phyloP scores from a whole-genome alignment of 2,888 invertebrate genomes.

The Lottia gigantea region DNA sequence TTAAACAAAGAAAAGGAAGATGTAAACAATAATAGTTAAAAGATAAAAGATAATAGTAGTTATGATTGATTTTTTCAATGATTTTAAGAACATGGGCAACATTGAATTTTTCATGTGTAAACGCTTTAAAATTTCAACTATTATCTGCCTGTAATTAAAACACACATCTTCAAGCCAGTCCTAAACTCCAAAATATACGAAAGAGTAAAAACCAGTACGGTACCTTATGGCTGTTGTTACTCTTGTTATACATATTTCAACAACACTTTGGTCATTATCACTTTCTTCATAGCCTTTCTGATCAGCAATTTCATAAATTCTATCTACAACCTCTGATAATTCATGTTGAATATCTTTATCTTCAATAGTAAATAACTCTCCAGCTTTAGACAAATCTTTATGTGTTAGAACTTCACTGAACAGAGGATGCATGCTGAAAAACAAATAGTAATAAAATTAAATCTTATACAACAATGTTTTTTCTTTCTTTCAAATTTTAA shows the following conservation, averaged over 20 bases:
- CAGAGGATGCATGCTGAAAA: constrained; percentile 69
- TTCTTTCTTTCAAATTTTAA: too few relatives aligned
- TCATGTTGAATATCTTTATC: constrained; percentile 79
- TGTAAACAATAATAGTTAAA: too few relatives aligned
- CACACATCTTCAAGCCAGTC: background rate
- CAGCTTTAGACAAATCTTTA: constrained; percentile 88
- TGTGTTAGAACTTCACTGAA: constrained; percentile 90
- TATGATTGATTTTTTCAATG: too few relatives aligned
- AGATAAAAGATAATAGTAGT: too few relatives aligned
- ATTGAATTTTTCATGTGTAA: too few relatives aligned
- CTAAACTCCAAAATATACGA: too few relatives aligned
- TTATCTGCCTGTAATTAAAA: too few relatives aligned
- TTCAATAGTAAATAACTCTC: constrained; percentile 88
- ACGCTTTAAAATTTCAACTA: too few relatives aligned
- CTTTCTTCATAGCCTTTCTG: constrained; percentile 85
- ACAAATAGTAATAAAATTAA: too few relatives aligned
- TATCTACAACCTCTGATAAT: constrained; percentile 78
- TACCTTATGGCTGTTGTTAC: constrained; percentile 88
- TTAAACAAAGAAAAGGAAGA: constrained; percentile 38
- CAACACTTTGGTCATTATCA: constrained; percentile 92
- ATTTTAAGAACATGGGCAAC: too few relatives aligned
- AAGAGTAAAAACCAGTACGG: too few relatives aligned
- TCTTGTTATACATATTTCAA: constrained; percentile 92
- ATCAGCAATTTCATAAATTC: constrained; percentile 79
- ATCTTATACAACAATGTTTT: too few relatives aligned